Evolutionary conservation across 2,797 vertebrate species (phyloP).

Genomic region (Hippopotamyrus pictus): DNA sequence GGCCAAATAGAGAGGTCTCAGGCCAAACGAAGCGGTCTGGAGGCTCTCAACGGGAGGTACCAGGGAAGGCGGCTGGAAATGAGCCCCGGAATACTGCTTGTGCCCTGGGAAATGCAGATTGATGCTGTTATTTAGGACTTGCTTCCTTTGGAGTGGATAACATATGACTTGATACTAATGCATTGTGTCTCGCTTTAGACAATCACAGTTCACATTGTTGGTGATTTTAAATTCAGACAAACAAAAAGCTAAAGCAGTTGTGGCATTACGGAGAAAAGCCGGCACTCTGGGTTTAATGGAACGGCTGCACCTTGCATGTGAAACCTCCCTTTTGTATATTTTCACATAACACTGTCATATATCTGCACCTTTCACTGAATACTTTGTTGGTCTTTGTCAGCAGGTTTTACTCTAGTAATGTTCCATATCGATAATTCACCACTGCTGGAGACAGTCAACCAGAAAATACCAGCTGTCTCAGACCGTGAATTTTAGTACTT

Average conservation of each 20-base stretch:
- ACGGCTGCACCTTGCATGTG: background rate
- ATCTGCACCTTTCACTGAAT: background rate
- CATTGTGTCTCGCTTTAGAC: background rate
- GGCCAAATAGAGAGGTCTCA: background rate
- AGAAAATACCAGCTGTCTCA: background rate
- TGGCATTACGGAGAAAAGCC: background rate
- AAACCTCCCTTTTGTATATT: background rate
- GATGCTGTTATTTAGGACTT: background rate
- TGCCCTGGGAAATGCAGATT: background rate
- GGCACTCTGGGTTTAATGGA: background rate
- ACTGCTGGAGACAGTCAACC: background rate
- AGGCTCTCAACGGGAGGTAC: background rate
- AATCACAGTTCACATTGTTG: background rate
- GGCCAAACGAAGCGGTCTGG: background rate
- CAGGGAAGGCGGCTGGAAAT: background rate
- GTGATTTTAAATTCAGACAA: background rate
- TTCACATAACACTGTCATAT: background rate
- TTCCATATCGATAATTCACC: background rate
- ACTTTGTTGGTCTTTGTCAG: background rate
- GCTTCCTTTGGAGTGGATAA: background rate
- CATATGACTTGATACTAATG: background rate
- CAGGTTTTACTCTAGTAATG: background rate
- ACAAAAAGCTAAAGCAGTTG: background rate
- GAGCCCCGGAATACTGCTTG: background rate
- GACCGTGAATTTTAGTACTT: background rate